phyloP scores from a whole-genome alignment of 1,140 invertebrate species.

The Eciton burchellii region DNA sequence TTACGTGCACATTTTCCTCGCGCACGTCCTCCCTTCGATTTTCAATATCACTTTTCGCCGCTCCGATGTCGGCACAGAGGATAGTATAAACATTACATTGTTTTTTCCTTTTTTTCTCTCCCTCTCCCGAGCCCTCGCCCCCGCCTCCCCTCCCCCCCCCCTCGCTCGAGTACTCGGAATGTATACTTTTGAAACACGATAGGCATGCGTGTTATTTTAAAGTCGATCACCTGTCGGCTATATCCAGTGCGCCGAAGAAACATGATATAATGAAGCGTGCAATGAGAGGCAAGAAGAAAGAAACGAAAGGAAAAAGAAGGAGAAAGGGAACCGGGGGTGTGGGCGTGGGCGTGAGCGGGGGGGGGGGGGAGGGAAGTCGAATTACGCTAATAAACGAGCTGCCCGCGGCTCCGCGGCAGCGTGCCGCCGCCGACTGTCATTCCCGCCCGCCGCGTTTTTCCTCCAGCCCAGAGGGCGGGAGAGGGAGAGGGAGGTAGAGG shows the following conservation, averaged over 20 bases:
- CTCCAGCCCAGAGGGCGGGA: too few species aligned
- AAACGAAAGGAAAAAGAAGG: too few species aligned
- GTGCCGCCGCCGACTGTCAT: too few species aligned
- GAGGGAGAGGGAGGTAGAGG: too few species aligned
- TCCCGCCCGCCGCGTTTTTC: too few species aligned
- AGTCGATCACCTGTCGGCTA: constrained; percentile 68
- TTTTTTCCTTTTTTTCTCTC: constrained; percentile 41
- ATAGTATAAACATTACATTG: constrained; percentile 70
- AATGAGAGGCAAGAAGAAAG: too few species aligned
- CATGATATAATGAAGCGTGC: constrained; percentile 69
- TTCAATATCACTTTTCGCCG: constrained; percentile 73
- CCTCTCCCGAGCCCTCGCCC: too few species aligned
- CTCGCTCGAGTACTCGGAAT: constrained; percentile 56
- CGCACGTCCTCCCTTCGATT: constrained; percentile 59
- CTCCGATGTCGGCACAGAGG: constrained; percentile 53
- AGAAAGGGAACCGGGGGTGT: too few species aligned
- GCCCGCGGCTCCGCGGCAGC: constrained; percentile 25
- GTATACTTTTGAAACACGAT: constrained; percentile 60
- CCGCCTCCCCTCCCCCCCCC: too few species aligned
- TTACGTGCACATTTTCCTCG: constrained; percentile 62
- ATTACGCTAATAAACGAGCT: constrained; percentile 50
- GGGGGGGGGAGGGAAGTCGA: too few species aligned
- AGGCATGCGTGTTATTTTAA: constrained; percentile 62
- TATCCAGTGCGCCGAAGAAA: constrained; percentile 58
- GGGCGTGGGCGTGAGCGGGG: too few species aligned